Evolutionary conservation across 2,797 vertebrate species (phyloP), one percentile per base, ranked within the genome.

Genomic region (Sebastes nivosus): DNA sequence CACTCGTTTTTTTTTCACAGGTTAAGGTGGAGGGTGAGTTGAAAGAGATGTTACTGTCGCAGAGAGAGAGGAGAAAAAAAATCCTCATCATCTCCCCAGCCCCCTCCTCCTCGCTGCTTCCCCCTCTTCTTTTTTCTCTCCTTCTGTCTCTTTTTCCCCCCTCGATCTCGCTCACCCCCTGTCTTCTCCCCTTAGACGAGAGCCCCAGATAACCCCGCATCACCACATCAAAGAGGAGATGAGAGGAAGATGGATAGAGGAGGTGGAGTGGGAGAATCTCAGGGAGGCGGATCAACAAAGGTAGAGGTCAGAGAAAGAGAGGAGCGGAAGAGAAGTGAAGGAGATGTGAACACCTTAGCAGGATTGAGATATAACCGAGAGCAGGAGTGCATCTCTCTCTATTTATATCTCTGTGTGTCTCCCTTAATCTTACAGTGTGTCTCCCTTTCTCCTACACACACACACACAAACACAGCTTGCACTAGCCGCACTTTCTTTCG

Each of bases 211-310:
- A 94, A 87, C 92, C 91, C 81, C 13, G 54, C 79, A 86, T 93
- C 88, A 81, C 59, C 84, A 92, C 92, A 93, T 95, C 92, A 95
- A 95, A 95, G 93, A 63, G 5, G 30, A 88, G 90, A 89, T 91
- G 93, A 92, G 88, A 91, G 86, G 80, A 74, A 81, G 90, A 89
- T 87, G 75, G 86, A 85, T 75, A 25, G 50, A 73, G 38, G 70
- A 85, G 86, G 87, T 59, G 87, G 81, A 84, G 81, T 11, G 25
- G 70, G 79, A 72, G 74, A 84, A 76, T 73, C 86, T 83, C 54
- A 11, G 72, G 77, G 76, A 88, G 75, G 81, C 6, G n/a, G 73
- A 78, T 87, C 88, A 71, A 76, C 83, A 72, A 77, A 86, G 77
- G 79, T 32, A 65, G 82, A 87, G 87, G 87, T 90, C 83, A 88